Base-by-base conservation (phyloP, 1,140 invertebrate genomes). In the Hydropsyche tenuis region DNA sequence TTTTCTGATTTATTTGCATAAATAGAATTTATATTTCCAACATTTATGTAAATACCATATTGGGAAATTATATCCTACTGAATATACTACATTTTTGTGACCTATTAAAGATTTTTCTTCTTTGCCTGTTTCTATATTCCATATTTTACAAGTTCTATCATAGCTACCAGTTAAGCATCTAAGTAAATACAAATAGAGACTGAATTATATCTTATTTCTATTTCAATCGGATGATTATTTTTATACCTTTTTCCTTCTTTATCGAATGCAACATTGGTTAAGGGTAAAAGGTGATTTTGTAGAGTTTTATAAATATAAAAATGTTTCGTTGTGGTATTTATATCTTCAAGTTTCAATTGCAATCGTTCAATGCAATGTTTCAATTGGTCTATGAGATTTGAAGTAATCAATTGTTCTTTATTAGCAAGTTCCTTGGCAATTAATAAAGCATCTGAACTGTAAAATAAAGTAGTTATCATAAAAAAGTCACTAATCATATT, bases 121-220 rank as follows among this genome's bases (percentile, higher is more conserved):
- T 66, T 86, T 85, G 37, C 92, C 92, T n/a, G 87, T 86, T 65
- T 90, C 88, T 73, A 92, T 89, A 80, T 93, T 88, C 90, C 93
- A 94, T 72, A 94, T 85, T 81, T 93, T 93, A 82, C 92, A 94
- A n/a, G 92, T 94, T 78, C 92, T 83, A 81, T 95, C 93, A 81
- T 94, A 94, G 82, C 92, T 94, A 62, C 92, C 92, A 0, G 93
- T 92, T 63, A 94, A 82, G 82, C 92, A 94, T 81, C 92, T 94
- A 79, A 22, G n/a, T n/a, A 60, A 23, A 25, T 25, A 23, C 14
- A 79, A 80, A 69, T 73, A 74, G 30, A n/a, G 30, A 37, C 3
- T 37, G 30, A 37, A 37, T n/a, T n/a, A n/a, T n/a, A n/a, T 23
- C 23, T 69, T 74, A 20, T 62, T 25, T 37, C 60, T 42, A 45